Percentiles rank a stretch among this genome's conserved stretches.
These are phyloP conservation scores for Scomber scombrus DNA, from an alignment of 2,113 vertebrate species.

Conservation along the genomic window DNA sequence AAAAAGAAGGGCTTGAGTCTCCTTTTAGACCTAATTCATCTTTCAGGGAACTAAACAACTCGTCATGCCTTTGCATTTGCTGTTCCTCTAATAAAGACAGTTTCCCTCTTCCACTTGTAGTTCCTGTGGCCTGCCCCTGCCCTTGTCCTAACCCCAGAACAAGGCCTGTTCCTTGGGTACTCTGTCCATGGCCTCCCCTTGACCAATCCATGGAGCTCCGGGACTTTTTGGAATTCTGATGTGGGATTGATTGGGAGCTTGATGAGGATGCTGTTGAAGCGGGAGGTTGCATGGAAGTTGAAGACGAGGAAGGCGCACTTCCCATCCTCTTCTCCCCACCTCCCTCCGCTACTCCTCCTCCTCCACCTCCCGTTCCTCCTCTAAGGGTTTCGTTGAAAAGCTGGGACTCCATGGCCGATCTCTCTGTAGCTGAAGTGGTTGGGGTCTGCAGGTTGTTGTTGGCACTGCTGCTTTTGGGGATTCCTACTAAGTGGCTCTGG, in stretches of 20 bases:
- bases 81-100: constrained; percentile 86
- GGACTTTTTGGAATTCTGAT: constrained; percentile 89
- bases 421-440: constrained; percentile 71
- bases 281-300: constrained; percentile 74
- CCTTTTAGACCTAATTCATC: constrained; percentile 90
- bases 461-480: constrained; percentile 86
- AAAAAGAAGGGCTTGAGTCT: constrained; percentile 85
- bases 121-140: constrained; percentile 73
- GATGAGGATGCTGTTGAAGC: constrained; percentile 73
- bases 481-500: constrained; percentile 97
- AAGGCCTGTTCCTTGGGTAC: constrained; percentile 75
- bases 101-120: constrained; percentile 86
- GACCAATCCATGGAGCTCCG: constrained; percentile 90
- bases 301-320: constrained; percentile 76
- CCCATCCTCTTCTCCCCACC: constrained; percentile 60
- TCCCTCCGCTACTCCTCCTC: constrained; percentile 44
- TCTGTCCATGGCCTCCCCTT: constrained; percentile 83
- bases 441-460: constrained; percentile 88
- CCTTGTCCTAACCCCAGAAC: constrained; percentile 79
- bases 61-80: constrained; percentile 87
- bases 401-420: constrained; percentile 77
- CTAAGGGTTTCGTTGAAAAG: constrained; percentile 85
- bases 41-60: constrained; percentile 89
- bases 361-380: constrained; percentile 46
- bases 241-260: constrained; percentile 69